These are phyloP conservation scores for Pangasianodon hypophthalmus DNA, from an alignment of 2,113 vertebrate species.

Conservation along the genomic window DNA sequence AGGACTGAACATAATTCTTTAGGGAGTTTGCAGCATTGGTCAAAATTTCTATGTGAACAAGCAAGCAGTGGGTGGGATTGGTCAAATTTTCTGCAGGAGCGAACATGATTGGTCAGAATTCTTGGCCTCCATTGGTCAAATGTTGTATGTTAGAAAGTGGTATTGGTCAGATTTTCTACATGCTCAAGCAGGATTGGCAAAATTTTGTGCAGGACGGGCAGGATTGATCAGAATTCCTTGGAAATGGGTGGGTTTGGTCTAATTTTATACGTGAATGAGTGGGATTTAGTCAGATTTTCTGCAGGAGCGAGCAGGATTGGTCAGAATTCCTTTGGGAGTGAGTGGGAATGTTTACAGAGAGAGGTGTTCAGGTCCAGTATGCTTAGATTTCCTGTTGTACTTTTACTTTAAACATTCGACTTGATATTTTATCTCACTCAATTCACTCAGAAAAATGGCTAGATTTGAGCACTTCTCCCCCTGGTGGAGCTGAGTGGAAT, in stretches of 20 bases:
- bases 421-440: neutral
- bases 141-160: neutral
- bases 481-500: conserved; percentile 60
- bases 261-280: neutral
- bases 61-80: neutral
- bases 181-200: neutral
- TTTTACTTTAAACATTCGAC: neutral
- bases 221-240: neutral
- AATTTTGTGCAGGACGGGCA: neutral
- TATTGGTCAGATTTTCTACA: neutral
- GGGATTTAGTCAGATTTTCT: neutral
- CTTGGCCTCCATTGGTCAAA: neutral
- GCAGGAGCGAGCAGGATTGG: neutral
- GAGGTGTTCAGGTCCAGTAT: neutral
- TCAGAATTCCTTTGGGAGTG: neutral
- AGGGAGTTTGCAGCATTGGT: too few relatives aligned
- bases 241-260: neutral
- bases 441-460: too few relatives aligned
- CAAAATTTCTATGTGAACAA: too few relatives aligned
- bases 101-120: neutral
- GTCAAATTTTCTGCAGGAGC: neutral
- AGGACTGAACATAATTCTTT: too few relatives aligned
- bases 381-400: neutral
- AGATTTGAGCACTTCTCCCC: conserved; percentile 55
- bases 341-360: neutral